These are phyloP conservation scores for Limnothrissa miodon DNA, from an alignment of 2,113 vertebrate species.

Conservation along the genomic window DNA sequence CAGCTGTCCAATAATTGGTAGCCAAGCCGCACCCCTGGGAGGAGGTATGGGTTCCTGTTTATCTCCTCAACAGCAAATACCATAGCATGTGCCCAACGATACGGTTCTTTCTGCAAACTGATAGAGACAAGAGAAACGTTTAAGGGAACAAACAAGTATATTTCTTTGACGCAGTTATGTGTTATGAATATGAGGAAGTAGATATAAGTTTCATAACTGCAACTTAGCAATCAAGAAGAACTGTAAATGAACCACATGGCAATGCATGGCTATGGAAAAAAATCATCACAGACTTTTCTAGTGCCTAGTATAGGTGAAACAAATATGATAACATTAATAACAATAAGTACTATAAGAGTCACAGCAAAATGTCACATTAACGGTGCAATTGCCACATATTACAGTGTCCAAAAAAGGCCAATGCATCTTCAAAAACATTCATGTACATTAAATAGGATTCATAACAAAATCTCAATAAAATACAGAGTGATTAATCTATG, in stretches of 20 bases:
- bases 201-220: too few species aligned
- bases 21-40: conserved; percentile 52
- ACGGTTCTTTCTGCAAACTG: conserved; percentile 38
- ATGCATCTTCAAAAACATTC: background rate
- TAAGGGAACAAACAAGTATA: background rate
- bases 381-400: too few species aligned
- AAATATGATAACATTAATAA: too few species aligned
- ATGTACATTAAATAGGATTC: background rate
- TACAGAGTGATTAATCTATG: background rate
- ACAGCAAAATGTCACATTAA: too few species aligned
- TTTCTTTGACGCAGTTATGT: background rate
- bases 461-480: background rate
- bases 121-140: background rate
- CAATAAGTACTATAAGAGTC: background rate
- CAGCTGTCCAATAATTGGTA: conserved; percentile 52
- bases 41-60: conserved; percentile 38
- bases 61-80: conserved; percentile 56
- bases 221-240: too few species aligned
- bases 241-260: too few species aligned
- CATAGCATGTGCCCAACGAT: conserved; percentile 52
- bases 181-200: too few species aligned
- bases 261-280: too few species aligned
- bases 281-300: too few species aligned
- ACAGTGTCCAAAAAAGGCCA: too few species aligned
- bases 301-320: too few species aligned